Percentiles rank a stretch among this genome's conserved stretches.
phyloP scores from a whole-genome alignment of 1,140 invertebrate species.

The Calliphora vicina region DNA sequence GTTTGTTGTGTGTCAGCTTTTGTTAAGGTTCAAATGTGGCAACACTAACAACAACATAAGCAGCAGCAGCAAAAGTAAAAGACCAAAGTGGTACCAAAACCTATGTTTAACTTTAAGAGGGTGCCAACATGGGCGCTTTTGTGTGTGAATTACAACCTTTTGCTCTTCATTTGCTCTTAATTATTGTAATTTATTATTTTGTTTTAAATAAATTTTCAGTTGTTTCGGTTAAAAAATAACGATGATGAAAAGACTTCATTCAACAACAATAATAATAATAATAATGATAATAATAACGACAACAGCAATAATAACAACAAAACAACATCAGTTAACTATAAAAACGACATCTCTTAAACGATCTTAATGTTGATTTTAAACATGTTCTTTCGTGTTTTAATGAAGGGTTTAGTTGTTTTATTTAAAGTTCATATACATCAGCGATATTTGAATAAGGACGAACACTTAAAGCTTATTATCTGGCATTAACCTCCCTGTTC shows the following conservation, averaged over 20 bases:
- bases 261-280: background rate
- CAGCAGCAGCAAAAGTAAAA: background rate
- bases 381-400: background rate
- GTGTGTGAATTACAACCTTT: slow-evolving; percentile 43
- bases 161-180: slow-evolving; percentile 40
- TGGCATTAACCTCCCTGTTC: no score
- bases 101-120: slow-evolving; percentile 42
- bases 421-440: background rate
- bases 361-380: slow-evolving; percentile 4
- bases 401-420: background rate
- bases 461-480: background rate
- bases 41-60: background rate
- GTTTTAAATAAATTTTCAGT: slow-evolving; percentile 19
- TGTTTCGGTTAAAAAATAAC: background rate
- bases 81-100: slow-evolving; percentile 19
- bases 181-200: slow-evolving; percentile 43
- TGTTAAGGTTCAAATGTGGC: slow-evolving; percentile 14
- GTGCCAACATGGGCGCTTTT: slow-evolving; percentile 40
- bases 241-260: slow-evolving; percentile 7
- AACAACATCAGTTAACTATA: background rate
- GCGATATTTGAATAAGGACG: background rate
- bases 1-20: no score
- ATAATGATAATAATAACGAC: no score
- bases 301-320: no score
- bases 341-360: background rate